A percentile compares a stretch with the other conserved stretches of the same genome.
Conservation (phyloP, 2,797 vertebrate species). For the Sebastiscus albofasciatus region DNA sequence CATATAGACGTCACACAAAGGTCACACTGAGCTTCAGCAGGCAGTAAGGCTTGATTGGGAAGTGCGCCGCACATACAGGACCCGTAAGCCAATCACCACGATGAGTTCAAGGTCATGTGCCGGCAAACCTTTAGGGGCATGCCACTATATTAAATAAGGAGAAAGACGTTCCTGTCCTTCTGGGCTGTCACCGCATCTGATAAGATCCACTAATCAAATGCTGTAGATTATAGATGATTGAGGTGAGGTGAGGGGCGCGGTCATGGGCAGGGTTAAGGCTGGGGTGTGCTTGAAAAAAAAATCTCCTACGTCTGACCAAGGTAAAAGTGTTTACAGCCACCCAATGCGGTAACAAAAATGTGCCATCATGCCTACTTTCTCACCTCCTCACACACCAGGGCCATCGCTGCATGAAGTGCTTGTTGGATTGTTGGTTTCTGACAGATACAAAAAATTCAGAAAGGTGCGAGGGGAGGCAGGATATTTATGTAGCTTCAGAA, state of each 20-base stretch:
- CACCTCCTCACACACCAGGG: neutral
- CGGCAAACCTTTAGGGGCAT: slow-evolving; percentile 8
- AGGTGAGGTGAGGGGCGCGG: neutral
- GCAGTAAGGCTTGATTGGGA: neutral
- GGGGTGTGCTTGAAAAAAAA: neutral
- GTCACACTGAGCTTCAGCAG: neutral
- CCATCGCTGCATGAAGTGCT: neutral
- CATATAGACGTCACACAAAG: neutral
- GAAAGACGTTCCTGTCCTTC: slow-evolving; percentile 22
- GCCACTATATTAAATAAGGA: slow-evolving; percentile 20
- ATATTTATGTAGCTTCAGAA: neutral
- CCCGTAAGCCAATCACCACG: slow-evolving; percentile 15
- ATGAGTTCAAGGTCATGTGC: slow-evolving; percentile 29
- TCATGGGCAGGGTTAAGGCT: neutral
- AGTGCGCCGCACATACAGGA: slow-evolving; percentile 1
- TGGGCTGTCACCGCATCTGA: slow-evolving; percentile 27
- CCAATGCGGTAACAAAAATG: neutral
- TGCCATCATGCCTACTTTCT: neutral
- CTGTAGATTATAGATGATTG: slow-evolving; percentile 20
- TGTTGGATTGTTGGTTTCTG: neutral
- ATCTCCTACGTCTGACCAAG: neutral
- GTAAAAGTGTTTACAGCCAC: neutral
- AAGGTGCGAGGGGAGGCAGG: neutral
- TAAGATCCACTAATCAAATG: slow-evolving; percentile 32
- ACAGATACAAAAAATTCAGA: neutral